These are phyloP conservation scores for Octomys mimax DNA, from an alignment of 2,797 vertebrate species.

Conservation along the genomic window DNA sequence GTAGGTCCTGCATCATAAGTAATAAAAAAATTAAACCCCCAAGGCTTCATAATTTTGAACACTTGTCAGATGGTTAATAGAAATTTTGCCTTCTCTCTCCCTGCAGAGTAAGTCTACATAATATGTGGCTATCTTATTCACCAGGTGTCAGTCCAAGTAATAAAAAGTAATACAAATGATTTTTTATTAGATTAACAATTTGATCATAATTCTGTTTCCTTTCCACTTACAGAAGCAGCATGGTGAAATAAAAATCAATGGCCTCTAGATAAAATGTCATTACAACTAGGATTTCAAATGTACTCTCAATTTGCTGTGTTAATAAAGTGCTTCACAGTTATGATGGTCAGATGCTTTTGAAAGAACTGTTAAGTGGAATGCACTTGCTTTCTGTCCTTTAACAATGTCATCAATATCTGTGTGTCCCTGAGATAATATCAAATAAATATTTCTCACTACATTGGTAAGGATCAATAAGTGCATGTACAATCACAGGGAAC, in stretches of 20 bases:
- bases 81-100: neutral
- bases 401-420: neutral
- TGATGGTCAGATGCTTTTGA: neutral
- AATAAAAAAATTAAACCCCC: conserved; percentile 26
- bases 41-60: conserved; percentile 33
- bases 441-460: neutral
- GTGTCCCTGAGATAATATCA: neutral
- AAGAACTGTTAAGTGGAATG: conserved; percentile 21
- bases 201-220: conserved; percentile 73
- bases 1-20: neutral
- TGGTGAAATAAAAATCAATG: conserved; percentile 65
- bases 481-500: neutral
- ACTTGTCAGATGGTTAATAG: conserved; percentile 57
- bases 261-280: conserved; percentile 68
- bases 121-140: conserved; percentile 19
- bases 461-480: neutral
- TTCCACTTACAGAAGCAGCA: conserved; percentile 46
- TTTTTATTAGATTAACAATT: conserved; percentile 66
- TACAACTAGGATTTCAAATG: conserved; percentile 58
- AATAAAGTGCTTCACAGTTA: conserved; percentile 57
- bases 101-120: conserved; percentile 34
- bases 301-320: conserved; percentile 24
- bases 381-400: neutral
- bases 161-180: conserved; percentile 65
- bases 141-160: conserved; percentile 45